Conservation (phyloP, 2,888 invertebrate species). For the Apoda limacodes region DNA sequence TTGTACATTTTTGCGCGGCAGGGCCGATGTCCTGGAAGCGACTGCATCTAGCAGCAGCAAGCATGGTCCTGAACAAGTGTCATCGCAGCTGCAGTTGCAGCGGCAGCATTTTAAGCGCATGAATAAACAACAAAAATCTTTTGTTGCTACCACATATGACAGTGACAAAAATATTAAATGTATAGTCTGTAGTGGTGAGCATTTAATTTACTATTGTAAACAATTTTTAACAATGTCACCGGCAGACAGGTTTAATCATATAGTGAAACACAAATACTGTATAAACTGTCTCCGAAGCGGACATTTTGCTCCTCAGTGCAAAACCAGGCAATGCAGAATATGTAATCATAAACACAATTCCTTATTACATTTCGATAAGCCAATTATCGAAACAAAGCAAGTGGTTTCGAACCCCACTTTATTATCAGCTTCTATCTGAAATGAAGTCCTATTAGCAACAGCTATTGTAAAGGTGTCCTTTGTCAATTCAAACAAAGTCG, state of each 20-base stretch:
- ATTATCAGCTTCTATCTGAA: no score
- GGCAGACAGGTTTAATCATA: constrained; percentile 2
- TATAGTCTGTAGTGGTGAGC: constrained; percentile 1
- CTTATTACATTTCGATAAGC: constrained; percentile 3
- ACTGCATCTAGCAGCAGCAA: no score
- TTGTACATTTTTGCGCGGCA: constrained; percentile 3
- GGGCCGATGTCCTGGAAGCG: constrained; percentile 4
- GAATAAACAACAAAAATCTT: constrained; percentile 5
- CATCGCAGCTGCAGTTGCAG: constrained; percentile 3
- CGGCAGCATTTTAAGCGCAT: constrained; percentile 1
- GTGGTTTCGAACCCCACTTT: no score
- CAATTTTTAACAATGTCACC: constrained; percentile 4
- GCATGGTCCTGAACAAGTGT: background rate
- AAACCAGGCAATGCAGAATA: constrained; percentile 2
- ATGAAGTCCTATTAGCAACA: constrained; percentile 7
- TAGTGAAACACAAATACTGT: constrained; percentile 1
- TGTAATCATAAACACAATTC: constrained; percentile 6
- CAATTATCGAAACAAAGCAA: no score
- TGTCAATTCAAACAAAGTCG: constrained; percentile 3
- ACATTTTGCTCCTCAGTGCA: constrained; percentile 7
- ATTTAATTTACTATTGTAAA: constrained; percentile 1
- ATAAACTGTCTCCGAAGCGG: constrained; percentile 7
- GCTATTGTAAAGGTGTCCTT: constrained; percentile 6
- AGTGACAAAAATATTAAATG: constrained; percentile 1
- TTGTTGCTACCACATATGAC: constrained; percentile 1